Base-by-base conservation (phyloP, 2,888 invertebrate species). In the Agrochola litura region DNA sequence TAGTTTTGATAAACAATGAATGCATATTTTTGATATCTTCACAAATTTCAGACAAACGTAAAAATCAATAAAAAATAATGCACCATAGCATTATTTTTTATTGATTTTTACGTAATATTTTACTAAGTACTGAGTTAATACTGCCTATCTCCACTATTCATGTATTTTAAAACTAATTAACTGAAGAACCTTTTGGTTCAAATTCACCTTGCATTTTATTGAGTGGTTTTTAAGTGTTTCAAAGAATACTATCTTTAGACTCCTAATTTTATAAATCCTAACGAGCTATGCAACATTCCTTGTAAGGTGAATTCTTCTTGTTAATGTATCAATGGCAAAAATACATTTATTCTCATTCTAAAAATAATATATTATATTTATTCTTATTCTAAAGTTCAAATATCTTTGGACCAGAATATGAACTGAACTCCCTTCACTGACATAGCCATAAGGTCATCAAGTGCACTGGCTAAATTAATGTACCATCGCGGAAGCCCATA, bases 1-100 rank as follows among this genome's bases (percentile, higher is more conserved):
- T 41, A 46, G 75, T 85, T 82, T 64, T 43, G 0, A 46, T 60
- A 5, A 30, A 64, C 10, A 37, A 30, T 60, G 30, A 60, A 30
- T 61, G 10, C 37, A 30, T 30, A 6, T n/a, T 56, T 56, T 56
- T n/a, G 10, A 56, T n/a, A 30, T 30, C 30, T 60, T 16, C 8
- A 60, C 25, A 58, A 16, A 30, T 30, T 12, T 25, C 4, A 4
- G 25, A 22, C 12, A n/a, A n/a, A n/a, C n/a, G n/a, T n/a, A n/a
- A n/a, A n/a, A n/a, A n/a, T n/a, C n/a, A n/a, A n/a, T n/a, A n/a
- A n/a, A n/a, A n/a, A n/a, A n/a, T n/a, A n/a, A n/a, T n/a, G n/a
- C n/a, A n/a, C n/a, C n/a, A n/a, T n/a, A n/a, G 2, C 22, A 49
- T 43, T 66, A 0, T 66, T 66, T 25, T 22, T 19, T 6, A 19